phyloP scores from a whole-genome alignment of 2,797 vertebrate genomes.

The Microtus agrestis region DNA sequence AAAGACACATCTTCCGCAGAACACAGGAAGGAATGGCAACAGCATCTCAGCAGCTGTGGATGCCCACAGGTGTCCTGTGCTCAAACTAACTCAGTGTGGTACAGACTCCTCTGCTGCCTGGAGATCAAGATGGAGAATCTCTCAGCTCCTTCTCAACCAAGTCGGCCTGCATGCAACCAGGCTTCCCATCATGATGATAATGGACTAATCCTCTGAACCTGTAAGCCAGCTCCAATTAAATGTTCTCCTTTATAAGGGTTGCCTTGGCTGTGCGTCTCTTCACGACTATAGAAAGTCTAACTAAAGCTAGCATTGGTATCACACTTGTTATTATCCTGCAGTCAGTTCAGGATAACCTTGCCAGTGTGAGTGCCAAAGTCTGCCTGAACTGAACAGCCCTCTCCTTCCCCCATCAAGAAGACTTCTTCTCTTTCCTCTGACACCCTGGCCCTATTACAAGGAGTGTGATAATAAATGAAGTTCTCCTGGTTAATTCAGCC shows the following conservation, averaged over 20 bases:
- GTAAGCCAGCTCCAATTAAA: neutral
- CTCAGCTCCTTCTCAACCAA: neutral
- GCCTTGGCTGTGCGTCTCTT: neutral
- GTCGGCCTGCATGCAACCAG: neutral
- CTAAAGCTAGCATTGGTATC: neutral
- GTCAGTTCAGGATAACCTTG: neutral
- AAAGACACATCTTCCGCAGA: neutral
- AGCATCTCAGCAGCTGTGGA: neutral
- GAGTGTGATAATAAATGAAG: neutral
- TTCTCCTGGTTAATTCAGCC: neutral
- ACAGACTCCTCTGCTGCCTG: neutral
- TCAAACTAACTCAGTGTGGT: neutral
- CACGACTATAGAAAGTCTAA: neutral
- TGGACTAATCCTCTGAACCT: neutral
- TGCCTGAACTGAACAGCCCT: neutral
- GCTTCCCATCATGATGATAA: neutral
- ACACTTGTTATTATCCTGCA: neutral
- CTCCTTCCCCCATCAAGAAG: neutral
- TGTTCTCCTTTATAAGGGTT: neutral
- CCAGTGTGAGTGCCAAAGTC: neutral
- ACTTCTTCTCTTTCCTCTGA: neutral
- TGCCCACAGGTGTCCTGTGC: neutral
- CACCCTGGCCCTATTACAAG: neutral
- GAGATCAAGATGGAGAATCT: neutral
- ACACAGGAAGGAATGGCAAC: neutral